Percentiles rank a stretch among this genome's conserved stretches.
Conservation (phyloP, 1,140 invertebrate genomes). For the Cotesia chilonis region DNA sequence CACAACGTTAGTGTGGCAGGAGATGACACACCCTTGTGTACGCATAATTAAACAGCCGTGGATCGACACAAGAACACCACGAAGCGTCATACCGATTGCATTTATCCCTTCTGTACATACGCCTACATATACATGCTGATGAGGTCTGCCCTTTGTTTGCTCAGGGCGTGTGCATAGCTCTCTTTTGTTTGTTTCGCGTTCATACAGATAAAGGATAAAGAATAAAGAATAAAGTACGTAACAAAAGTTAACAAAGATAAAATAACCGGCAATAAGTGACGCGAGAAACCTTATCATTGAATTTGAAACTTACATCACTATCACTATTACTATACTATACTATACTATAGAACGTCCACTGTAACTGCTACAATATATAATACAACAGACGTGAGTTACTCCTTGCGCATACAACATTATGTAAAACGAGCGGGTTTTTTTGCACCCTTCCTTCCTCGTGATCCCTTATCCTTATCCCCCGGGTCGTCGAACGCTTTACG, state of each 20-base stretch:
- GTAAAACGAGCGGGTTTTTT: neutral
- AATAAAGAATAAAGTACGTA: slow-evolving; percentile 36
- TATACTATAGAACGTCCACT: neutral
- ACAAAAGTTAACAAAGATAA: neutral
- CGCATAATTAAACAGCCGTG: slow-evolving; percentile 40
- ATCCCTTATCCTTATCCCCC: slow-evolving; percentile 8
- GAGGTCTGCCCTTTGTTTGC: slow-evolving; percentile 48
- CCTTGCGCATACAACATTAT: slow-evolving; percentile 9
- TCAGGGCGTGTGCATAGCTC: slow-evolving; percentile 45
- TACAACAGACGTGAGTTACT: neutral
- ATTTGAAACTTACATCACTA: slow-evolving; percentile 37
- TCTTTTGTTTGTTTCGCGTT: slow-evolving; percentile 47
- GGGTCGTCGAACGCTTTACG: slow-evolving; percentile 41
- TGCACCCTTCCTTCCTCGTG: neutral
- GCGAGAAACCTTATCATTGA: slow-evolving; percentile 41
- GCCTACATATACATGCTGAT: slow-evolving; percentile 21
- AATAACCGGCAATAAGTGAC: slow-evolving; percentile 3
- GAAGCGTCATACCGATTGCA: slow-evolving; percentile 2
- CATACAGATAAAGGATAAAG: slow-evolving; percentile 17
- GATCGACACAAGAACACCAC: slow-evolving; percentile 24
- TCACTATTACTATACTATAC: neutral
- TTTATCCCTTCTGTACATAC: slow-evolving; percentile 10
- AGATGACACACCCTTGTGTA: slow-evolving; percentile 34
- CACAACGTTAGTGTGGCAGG: slow-evolving; percentile 12
- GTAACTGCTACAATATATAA: neutral